Conservation (phyloP, 2,888 invertebrate species). For the Mallateleia sp. region DNA sequence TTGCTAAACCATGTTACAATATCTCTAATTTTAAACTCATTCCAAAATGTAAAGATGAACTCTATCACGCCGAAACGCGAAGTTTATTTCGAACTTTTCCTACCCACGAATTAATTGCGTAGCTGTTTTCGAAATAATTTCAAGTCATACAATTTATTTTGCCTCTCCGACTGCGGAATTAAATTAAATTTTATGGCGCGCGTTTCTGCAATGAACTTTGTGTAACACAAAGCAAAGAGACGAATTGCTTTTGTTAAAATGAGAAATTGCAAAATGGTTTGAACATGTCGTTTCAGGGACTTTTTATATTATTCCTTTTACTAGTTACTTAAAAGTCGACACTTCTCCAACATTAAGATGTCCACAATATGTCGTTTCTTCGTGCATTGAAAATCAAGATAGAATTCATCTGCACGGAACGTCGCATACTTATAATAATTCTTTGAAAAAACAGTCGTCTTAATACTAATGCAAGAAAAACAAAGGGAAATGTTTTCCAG, state of each 20-base stretch:
- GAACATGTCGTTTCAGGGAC: not conserved
- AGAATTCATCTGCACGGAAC: not conserved
- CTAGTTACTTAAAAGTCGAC: not conserved
- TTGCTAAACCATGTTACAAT: too few species aligned
- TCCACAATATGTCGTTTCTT: too few species aligned
- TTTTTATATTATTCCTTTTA: not conserved
- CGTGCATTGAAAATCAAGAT: not conserved
- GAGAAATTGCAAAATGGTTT: conserved; percentile 1
- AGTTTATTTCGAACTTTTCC: not conserved
- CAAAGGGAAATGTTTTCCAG: not conserved
- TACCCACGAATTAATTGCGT: not conserved
- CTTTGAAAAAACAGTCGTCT: not conserved
- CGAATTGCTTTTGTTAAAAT: conserved; percentile 18
- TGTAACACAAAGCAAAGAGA: conserved; percentile 1
- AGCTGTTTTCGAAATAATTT: not conserved
- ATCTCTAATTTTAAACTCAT: too few species aligned
- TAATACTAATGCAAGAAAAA: conserved; percentile 19
- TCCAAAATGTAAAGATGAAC: not conserved
- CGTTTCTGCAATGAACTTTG: conserved; percentile 4
- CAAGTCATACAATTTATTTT: not conserved
- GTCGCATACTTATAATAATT: not conserved
- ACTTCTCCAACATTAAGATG: not conserved
- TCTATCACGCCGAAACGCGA: not conserved
- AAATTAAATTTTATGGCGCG: conserved; percentile 5
- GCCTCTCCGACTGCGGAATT: not conserved